Conservation (phyloP, 1,140 invertebrate species). For the Linepithema humile region DNA sequence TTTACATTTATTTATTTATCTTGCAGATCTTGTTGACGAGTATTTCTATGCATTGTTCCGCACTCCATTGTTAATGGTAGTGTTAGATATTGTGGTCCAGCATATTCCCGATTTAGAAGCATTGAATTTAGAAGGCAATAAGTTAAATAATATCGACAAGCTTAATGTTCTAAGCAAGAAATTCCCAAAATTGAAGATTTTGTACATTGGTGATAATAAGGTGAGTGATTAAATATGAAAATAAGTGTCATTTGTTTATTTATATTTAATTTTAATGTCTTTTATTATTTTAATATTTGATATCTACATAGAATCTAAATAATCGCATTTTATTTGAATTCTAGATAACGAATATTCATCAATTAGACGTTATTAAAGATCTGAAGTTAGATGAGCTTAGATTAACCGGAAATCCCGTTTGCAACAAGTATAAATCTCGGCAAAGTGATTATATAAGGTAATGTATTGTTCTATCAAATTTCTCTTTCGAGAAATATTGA, state of each 20-base stretch:
- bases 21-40: conserved; percentile 87
- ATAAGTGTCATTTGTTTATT: neutral
- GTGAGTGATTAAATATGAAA: conserved; percentile 84
- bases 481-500: conserved; percentile 18
- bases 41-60: conserved; percentile 91
- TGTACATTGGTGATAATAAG: conserved; percentile 93
- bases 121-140: conserved; percentile 93
- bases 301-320: too few relatives aligned
- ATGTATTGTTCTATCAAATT: conserved; percentile 70
- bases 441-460: conserved; percentile 94
- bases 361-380: conserved; percentile 89
- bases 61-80: conserved; percentile 88
- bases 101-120: conserved; percentile 93
- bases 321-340: too few relatives aligned
- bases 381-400: conserved; percentile 90
- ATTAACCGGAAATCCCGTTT: conserved; percentile 92
- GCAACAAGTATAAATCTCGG: conserved; percentile 89
- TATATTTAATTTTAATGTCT: conserved; percentile 19
- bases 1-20: conserved; percentile 33
- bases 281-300: too few relatives aligned
- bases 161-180: conserved; percentile 87
- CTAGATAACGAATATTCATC: conserved; percentile 89
- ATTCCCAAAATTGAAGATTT: conserved; percentile 90
- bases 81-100: conserved; percentile 91
- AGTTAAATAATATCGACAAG: conserved; percentile 88